Evolutionary conservation across 2,888 invertebrate species (phyloP).

Genomic region (Caenorhabditis wallacei): DNA sequence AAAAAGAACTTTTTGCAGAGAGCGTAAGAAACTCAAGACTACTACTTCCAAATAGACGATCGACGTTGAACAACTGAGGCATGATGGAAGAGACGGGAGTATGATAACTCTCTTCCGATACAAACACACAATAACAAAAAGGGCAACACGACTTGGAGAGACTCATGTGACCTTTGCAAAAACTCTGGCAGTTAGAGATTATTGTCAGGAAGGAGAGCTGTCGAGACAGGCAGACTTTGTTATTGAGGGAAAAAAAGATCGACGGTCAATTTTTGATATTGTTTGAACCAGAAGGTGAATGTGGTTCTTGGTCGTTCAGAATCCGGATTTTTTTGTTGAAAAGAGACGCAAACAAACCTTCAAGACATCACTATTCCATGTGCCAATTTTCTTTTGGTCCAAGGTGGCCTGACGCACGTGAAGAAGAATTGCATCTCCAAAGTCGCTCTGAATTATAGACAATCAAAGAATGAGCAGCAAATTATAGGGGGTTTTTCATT

Average conservation of each 20-base stretch:
- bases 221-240: slow-evolving; percentile 46
- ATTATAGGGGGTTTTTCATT: too few species aligned
- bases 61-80: slow-evolving; percentile 31
- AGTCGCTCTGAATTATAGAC: slow-evolving; percentile 71
- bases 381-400: slow-evolving; percentile 77
- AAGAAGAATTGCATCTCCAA: slow-evolving; percentile 75
- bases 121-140: slow-evolving; percentile 66
- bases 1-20: slow-evolving; percentile 22
- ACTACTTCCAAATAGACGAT: slow-evolving; percentile 13
- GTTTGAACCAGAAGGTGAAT: slow-evolving; percentile 48
- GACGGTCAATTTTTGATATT: slow-evolving; percentile 63
- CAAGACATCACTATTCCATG: slow-evolving; percentile 75
- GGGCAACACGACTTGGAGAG: slow-evolving; percentile 46
- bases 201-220: slow-evolving; percentile 24
- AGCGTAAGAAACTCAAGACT: slow-evolving; percentile 10
- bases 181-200: slow-evolving; percentile 44
- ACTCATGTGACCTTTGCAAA: slow-evolving; percentile 68
- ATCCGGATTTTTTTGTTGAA: slow-evolving; percentile 42
- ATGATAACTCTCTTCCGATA: slow-evolving; percentile 42
- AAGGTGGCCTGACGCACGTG: slow-evolving; percentile 77
- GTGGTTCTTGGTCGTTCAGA: slow-evolving; percentile 39
- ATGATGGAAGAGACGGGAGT: slow-evolving; percentile 26
- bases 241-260: slow-evolving; percentile 63
- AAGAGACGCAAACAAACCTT: slow-evolving; percentile 64
- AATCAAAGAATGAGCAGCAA: not conserved